Percentiles rank a stretch among this genome's conserved stretches.
Conservation (phyloP, 1,140 invertebrate species). For the Brachionus rotundiformis region DNA sequence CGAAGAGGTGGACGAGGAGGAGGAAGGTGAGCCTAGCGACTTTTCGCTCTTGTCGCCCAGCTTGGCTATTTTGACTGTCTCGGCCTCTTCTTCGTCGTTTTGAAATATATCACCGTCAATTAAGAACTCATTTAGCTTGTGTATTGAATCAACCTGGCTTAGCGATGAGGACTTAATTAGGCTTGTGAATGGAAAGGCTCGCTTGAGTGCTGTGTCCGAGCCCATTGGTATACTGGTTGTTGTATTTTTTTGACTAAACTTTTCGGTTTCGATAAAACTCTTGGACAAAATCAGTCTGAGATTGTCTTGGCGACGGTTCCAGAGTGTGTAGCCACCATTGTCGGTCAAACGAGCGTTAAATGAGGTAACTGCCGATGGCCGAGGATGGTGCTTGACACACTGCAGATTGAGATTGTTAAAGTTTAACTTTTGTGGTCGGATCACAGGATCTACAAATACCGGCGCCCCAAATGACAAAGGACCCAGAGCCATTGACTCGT, state of each 20-base stretch:
- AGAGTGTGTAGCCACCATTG: constrained; percentile 34
- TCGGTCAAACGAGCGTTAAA: constrained; percentile 37
- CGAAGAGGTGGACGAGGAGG: not conserved
- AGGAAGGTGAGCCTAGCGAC: not conserved
- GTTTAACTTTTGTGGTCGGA: constrained; percentile 13
- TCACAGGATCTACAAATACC: not conserved
- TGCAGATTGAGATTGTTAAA: constrained; percentile 32
- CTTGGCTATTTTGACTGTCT: not conserved
- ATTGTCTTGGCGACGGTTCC: constrained; percentile 41
- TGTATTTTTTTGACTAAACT: not conserved
- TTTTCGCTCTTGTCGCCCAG: not conserved
- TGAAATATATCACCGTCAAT: constrained; percentile 42
- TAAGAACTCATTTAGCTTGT: constrained; percentile 34
- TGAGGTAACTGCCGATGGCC: constrained; percentile 41
- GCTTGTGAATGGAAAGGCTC: constrained; percentile 28
- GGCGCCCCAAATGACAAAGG: not conserved
- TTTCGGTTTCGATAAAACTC: constrained; percentile 15
- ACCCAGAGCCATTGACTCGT: not conserved
- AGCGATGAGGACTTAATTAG: constrained; percentile 30
- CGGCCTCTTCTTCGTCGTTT: constrained; percentile 10
- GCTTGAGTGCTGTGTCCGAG: not conserved
- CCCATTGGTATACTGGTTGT: not conserved
- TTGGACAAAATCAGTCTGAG: constrained; percentile 27
- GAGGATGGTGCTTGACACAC: constrained; percentile 39
- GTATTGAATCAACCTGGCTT: constrained; percentile 22